Conservation (phyloP, 2,888 invertebrate species). For the Andrena bicolor region DNA sequence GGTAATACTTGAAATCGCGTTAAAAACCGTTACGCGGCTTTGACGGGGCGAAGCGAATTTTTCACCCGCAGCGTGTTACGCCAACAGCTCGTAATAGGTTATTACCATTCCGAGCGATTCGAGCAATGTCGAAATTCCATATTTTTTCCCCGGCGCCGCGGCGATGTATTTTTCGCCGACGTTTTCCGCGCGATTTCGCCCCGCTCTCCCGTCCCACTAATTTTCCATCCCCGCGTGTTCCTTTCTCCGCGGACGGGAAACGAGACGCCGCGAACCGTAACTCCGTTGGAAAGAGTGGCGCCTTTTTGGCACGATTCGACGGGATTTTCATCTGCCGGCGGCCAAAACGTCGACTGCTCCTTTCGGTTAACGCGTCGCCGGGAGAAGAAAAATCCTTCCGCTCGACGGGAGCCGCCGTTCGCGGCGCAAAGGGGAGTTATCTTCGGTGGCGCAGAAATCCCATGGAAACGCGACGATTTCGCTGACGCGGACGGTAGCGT, state of each 20-base stretch:
- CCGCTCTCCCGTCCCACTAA: conserved; percentile 10
- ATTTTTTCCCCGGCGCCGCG: not conserved
- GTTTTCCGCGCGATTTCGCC: conserved; percentile 15
- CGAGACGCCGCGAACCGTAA: not conserved
- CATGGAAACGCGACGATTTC: conserved; percentile 61
- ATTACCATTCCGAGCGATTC: not conserved
- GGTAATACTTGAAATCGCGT: conserved; percentile 52
- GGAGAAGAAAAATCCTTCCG: conserved; percentile 66
- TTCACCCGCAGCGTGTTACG: not conserved
- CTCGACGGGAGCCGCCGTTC: conserved; percentile 60
- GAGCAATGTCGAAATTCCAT: not conserved
- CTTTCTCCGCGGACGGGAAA: not conserved
- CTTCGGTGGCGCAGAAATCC: conserved; percentile 55
- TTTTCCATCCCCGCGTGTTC: not conserved
- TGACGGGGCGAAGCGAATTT: conserved; percentile 22
- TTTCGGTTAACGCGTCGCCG: conserved; percentile 49
- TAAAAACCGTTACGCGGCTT: conserved; percentile 33
- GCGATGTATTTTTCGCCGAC: not conserved
- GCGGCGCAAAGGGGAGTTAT: conserved; percentile 61
- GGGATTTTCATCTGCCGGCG: conserved; percentile 53
- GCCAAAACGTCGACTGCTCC: conserved; percentile 48
- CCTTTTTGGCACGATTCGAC: conserved; percentile 46
- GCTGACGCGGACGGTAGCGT: conserved; percentile 59
- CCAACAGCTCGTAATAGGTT: not conserved
- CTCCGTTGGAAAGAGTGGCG: not conserved